Base-by-base conservation (phyloP, 2,113 vertebrate species). In the Prionailurus bengalensis region DNA sequence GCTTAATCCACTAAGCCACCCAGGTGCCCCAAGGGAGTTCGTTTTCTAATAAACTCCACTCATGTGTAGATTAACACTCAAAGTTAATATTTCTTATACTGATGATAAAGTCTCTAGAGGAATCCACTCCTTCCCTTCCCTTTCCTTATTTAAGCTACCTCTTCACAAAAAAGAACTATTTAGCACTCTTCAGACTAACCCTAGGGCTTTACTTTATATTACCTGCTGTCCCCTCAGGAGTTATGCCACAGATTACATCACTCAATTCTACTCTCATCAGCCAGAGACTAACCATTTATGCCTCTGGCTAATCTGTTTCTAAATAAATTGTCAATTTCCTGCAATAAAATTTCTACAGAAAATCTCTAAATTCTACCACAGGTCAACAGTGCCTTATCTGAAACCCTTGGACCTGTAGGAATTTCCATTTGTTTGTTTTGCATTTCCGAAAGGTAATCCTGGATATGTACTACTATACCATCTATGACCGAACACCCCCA, bases 251-350 rank as follows among this genome's bases (percentile, higher is more conserved):
- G 74, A 63, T 33, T 25, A 51, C 45, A 27, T 42, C 86, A 85
- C 42, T 87, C 74, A 29, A 58, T 42, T 53, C 51, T 63, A 55
- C 48, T 85, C n/a, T 90, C 48, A 87, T 8, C 36, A 91, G 65
- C 45, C 61, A 87, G 31, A 89, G 21, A 42, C 68, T 53, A 84
- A 61, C 21, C 33, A 78, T 39, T 48, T 42, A 63, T 13, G 58
- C n/a, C 91, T 91, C n/a, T 63, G 51, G 94, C 55, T 89, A 39
- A 83, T 27, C 82, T 33, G 61, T 42, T 92, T 58, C 48, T 93
- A 86, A 87, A 84, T 39, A 94, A 90, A 96, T 39, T 23, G 29
- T 82, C 33, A 42, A 82, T 93, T 86, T 58, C 29, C 39, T 94
- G 16, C 73, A 65, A 70, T 65, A 65, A 87, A 86, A 91, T 84